phyloP scores from a whole-genome alignment of 2,888 invertebrate species.

The Agrochola circellaris region DNA sequence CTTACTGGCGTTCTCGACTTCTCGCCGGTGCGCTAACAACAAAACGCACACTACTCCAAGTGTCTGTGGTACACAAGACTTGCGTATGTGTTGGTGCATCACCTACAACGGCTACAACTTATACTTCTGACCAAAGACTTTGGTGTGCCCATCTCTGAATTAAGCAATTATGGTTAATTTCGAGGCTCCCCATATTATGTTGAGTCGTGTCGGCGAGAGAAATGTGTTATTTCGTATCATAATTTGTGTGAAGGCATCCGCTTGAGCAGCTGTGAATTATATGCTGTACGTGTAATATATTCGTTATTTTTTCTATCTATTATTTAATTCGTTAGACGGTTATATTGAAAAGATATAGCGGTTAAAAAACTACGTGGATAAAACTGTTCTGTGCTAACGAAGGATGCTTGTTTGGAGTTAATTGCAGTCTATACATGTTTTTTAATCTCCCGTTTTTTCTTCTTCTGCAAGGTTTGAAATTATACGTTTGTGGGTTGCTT shows the following conservation, averaged over 20 bases:
- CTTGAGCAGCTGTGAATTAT: constrained; percentile 90
- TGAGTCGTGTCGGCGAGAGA: constrained; percentile 85
- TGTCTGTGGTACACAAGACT: constrained; percentile 4
- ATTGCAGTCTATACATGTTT: constrained; percentile 54
- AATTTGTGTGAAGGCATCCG: constrained; percentile 90
- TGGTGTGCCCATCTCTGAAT: constrained; percentile 80
- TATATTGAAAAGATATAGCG: constrained; percentile 63
- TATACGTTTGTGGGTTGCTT: constrained; percentile 49
- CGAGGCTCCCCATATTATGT: constrained; percentile 87
- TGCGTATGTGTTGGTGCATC: constrained; percentile 37
- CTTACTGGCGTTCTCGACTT: constrained; percentile 52
- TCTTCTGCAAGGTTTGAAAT: constrained; percentile 45
- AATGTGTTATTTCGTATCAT: constrained; percentile 90
- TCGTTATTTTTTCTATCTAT: constrained; percentile 77
- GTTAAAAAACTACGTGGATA: constrained; percentile 42
- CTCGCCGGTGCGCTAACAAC: constrained; percentile 58
- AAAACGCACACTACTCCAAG: constrained; percentile 51
- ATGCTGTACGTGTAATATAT: constrained; percentile 75
- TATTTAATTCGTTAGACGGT: constrained; percentile 75
- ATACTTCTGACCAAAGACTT: constrained; percentile 63
- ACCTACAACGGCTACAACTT: constrained; percentile 51
- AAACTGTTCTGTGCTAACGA: constrained; percentile 61
- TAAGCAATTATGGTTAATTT: constrained; percentile 91
- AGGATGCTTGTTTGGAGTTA: constrained; percentile 61
- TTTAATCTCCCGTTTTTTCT: constrained; percentile 48